A percentile compares a stretch with the other conserved stretches of the same genome.
Conservation (phyloP, 2,113 vertebrate species). For the Hippopotamus amphibius region DNA sequence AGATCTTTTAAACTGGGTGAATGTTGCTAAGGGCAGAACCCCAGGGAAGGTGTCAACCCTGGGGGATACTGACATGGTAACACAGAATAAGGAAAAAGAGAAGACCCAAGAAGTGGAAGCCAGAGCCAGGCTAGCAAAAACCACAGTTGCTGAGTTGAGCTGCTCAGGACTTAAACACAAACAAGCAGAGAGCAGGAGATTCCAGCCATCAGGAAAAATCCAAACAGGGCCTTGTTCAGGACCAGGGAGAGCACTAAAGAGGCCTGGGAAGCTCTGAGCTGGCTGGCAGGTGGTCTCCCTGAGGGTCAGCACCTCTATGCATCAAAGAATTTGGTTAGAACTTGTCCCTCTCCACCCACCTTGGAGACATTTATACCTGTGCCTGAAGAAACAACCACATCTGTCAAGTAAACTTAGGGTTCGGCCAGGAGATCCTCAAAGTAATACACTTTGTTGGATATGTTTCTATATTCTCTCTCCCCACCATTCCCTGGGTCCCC, state of each 20-base stretch:
- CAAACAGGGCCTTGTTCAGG: neutral
- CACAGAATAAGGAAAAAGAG: neutral
- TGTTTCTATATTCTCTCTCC: neutral
- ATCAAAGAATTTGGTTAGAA: neutral
- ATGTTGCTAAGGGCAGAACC: neutral
- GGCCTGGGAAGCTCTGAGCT: neutral
- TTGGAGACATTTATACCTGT: neutral
- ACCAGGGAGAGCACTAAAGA: neutral
- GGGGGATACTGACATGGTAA: neutral
- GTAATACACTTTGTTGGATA: neutral
- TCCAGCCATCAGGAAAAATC: neutral
- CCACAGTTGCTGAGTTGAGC: neutral
- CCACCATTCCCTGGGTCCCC: neutral
- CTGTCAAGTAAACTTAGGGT: neutral
- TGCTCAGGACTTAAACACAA: neutral
- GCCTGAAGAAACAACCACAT: neutral
- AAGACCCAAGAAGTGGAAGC: neutral
- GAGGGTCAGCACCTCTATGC: neutral
- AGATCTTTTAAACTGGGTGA: neutral
- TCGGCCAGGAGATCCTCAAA: neutral
- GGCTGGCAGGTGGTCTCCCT: neutral
- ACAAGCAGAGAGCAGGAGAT: neutral
- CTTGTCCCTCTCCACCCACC: neutral
- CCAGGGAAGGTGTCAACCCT: neutral
- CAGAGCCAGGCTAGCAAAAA: neutral